Conservation (phyloP, 2,888 invertebrate genomes). For the Eristalis arbustorum region DNA sequence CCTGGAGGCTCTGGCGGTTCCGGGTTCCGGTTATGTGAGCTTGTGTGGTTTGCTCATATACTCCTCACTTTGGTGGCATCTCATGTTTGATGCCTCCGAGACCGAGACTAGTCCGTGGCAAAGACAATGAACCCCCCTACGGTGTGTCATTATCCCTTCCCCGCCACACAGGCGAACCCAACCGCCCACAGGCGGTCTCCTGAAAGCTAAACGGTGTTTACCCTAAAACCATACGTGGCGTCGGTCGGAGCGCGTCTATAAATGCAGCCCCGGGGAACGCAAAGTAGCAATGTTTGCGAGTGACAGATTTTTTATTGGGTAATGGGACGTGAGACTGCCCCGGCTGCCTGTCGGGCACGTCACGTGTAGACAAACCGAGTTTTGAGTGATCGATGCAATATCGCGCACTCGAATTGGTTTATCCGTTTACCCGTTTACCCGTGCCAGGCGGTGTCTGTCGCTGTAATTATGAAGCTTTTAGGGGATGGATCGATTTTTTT, state of each 20-base stretch:
- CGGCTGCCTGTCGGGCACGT: constrained; percentile 38
- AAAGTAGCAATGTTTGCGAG: constrained; percentile 30
- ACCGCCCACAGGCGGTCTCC: background rate
- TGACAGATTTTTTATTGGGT: constrained; percentile 44
- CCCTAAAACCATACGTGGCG: background rate
- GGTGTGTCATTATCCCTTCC: background rate
- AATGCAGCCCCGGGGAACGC: background rate
- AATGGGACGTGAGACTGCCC: constrained; percentile 6
- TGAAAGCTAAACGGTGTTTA: constrained; percentile 12
- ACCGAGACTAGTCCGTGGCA: background rate
- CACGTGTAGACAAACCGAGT: constrained; percentile 35
- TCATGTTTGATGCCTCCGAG: background rate
- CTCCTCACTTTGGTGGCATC: background rate
- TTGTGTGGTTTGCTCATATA: background rate
- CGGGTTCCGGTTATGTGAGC: background rate
- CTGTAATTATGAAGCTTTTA: constrained; percentile 47
- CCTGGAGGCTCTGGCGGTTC: background rate
- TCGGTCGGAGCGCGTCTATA: constrained; percentile 4
- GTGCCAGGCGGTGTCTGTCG: constrained; percentile 30
- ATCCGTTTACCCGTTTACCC: constrained; percentile 17
- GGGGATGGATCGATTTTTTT: constrained; percentile 24
- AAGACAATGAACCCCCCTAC: background rate
- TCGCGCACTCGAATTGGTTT: constrained; percentile 18
- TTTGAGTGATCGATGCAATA: constrained; percentile 46
- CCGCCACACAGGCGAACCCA: background rate